Evolutionary conservation across 2,888 invertebrate genomes (phyloP), one percentile per base, ranked within the genome.

Genomic region (Cerceris ruficornis): DNA sequence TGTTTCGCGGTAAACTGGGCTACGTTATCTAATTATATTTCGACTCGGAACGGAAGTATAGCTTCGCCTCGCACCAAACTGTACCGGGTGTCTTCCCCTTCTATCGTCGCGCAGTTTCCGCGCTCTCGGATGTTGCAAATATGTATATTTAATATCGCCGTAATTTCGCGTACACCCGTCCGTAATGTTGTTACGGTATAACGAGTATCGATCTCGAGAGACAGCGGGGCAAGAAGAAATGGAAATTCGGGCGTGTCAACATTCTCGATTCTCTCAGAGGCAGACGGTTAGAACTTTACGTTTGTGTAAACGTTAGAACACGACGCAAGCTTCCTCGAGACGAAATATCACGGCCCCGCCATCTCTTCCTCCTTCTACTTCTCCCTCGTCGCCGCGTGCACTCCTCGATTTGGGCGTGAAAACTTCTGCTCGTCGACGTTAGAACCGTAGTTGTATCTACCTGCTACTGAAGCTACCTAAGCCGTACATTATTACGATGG

Each of bases 371-470:
- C 28, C 28, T 28, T 28, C 28, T 28, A 28, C 4, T 28, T 28
- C 28, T 66, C 68, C 65, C 49, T 68, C 46, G 61, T 50, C 61
- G 15, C 42, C 57, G 1, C 28, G 64, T 62, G 43, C 41, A 13
- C 6, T 54, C 41, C 73, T 65, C 73, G 78, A 72, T 66, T 72
- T 64, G 58, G 43, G 72, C 77, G 71, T 62, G 85, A 79, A 84
- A 85, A 83, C 69, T 72, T 77, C 14, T 67, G 66, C 81, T 60
- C 78, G 75, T 67, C 77, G 62, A 65, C 80, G 77, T 58, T 84
- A 55, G 55, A 69, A 70, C 67, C 68, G 60, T 64, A 75, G 60
- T 65, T 72, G 59, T 72, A 81, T 57, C 62, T 72, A 70, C 57
- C 73, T 70, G 58, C 65, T 14, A 67, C 15, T 43, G 62, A 69